These are phyloP conservation scores for Eilema depressum DNA, from an alignment of 2,888 invertebrate genomes.

Conservation along the genomic window DNA sequence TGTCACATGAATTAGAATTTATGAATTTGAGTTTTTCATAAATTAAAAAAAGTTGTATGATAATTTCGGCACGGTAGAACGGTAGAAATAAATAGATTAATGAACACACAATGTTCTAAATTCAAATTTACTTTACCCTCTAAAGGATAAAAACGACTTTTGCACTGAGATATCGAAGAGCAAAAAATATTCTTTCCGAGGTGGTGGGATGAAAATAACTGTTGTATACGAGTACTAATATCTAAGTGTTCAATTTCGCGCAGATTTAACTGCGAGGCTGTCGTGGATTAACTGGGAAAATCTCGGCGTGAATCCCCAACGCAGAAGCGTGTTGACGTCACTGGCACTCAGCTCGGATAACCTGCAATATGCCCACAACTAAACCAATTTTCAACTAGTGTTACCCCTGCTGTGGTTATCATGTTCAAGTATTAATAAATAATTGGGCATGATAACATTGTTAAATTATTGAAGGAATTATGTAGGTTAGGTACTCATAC, in stretches of 20 bases:
- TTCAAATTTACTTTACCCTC: too few species aligned
- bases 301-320: conserved; percentile 96
- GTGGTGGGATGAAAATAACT: too few species aligned
- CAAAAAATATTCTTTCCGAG: too few species aligned
- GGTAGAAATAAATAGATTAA: too few species aligned
- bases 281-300: conserved; percentile 99
- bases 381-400: conserved; percentile 48
- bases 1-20: too few species aligned
- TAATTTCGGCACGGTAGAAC: too few species aligned
- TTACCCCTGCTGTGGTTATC: neutral
- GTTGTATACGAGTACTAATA: too few species aligned
- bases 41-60: too few species aligned
- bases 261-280: conserved; percentile 98
- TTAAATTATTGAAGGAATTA: neutral
- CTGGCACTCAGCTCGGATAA: conserved; percentile 92
- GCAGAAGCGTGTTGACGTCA: conserved; percentile 93
- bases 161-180: too few species aligned
- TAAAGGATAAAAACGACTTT: too few species aligned
- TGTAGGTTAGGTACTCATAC: neutral
- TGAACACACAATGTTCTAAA: too few species aligned
- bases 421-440: neutral
- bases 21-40: too few species aligned
- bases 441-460: neutral
- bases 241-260: conserved; percentile 3
- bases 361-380: conserved; percentile 80